Evolutionary conservation across 1,140 invertebrate species (phyloP).

Genomic region (Papilio glaucus): DNA sequence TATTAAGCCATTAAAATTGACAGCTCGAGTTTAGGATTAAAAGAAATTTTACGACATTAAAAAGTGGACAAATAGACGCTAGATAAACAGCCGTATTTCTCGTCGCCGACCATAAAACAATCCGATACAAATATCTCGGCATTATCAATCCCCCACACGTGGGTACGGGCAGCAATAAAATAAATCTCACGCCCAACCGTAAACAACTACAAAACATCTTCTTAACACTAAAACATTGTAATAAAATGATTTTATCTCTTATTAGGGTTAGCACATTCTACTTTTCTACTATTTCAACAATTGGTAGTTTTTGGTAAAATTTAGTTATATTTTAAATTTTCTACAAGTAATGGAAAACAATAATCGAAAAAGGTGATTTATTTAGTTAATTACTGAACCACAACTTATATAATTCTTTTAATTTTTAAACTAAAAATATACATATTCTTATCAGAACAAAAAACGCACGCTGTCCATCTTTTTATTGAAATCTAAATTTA

Average conservation of each 20-base stretch:
- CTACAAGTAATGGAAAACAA: background rate
- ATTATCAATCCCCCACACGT: conserved; percentile 42
- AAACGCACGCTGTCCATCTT: no score
- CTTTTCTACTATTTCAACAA: background rate
- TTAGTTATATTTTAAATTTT: background rate
- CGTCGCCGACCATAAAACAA: conserved; percentile 24
- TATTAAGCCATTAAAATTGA: conserved; percentile 7
- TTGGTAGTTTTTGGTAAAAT: background rate
- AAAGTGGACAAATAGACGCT: conserved; percentile 25
- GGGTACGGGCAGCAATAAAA: conserved; percentile 46
- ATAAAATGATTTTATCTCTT: conserved; percentile 45
- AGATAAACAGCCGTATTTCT: conserved; percentile 25
- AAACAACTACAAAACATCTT: conserved; percentile 39
- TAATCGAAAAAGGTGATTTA: background rate
- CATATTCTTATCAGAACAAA: no score
- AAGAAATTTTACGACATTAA: conserved; percentile 19
- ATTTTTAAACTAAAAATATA: no score
- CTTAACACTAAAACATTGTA: conserved; percentile 54
- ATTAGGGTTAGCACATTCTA: conserved; percentile 19
- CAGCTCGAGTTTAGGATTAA: background rate
- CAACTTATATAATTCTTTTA: no score
- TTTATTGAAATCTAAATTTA: no score
- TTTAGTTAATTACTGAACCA: conserved; percentile 27
- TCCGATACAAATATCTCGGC: conserved; percentile 37
- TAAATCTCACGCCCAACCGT: conserved; percentile 50